phyloP scores from a whole-genome alignment of 2,888 invertebrate species.

The Ischnura elegans region DNA sequence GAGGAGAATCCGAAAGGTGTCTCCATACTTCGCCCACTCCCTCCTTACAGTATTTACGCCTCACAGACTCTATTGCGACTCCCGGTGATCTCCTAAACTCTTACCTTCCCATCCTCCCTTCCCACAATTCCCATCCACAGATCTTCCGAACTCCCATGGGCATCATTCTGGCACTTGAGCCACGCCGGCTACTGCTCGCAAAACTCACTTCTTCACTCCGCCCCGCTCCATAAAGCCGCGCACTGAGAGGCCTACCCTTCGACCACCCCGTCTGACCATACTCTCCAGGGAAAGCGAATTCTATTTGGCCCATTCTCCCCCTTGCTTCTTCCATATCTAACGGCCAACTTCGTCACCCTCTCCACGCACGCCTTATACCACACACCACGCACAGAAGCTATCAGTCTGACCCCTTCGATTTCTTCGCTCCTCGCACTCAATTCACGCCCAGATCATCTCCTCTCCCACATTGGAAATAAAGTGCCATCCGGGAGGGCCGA shows the following conservation, averaged over 20 bases:
- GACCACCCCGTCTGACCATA: background rate
- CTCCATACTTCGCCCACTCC: background rate
- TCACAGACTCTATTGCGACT: background rate
- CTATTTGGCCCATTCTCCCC: background rate
- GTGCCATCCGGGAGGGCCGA: no score
- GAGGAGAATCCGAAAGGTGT: background rate
- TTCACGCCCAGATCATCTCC: no score
- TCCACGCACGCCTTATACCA: background rate
- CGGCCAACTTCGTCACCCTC: constrained; percentile 22
- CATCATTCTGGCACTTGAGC: background rate
- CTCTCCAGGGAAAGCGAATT: background rate
- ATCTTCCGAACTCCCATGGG: background rate
- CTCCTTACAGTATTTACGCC: background rate
- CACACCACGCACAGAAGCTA: no score
- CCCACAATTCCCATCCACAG: background rate
- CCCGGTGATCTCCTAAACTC: background rate
- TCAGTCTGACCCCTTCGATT: background rate
- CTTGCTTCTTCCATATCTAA: background rate
- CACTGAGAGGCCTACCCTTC: background rate
- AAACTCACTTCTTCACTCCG: background rate
- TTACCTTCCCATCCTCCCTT: background rate
- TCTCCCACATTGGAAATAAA: no score
- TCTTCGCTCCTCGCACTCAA: background rate
- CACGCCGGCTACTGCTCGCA: background rate
- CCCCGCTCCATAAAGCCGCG: background rate